phyloP scores from a whole-genome alignment of 2,888 invertebrate genomes.

The Polydrusus tereticollis region DNA sequence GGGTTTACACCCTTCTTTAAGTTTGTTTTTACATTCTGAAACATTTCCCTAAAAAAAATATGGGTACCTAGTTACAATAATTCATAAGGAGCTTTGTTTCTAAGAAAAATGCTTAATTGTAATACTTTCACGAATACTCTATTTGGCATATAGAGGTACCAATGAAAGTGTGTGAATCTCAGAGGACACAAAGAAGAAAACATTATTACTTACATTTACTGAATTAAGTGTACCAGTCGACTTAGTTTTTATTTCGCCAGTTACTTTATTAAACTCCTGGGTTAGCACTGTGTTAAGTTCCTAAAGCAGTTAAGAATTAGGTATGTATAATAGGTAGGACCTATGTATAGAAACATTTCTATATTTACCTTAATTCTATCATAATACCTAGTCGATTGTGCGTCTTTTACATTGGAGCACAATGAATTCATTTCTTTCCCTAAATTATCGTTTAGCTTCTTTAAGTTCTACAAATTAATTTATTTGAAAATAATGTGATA shows the following conservation, averaged over 20 bases:
- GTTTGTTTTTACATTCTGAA: conserved; percentile 19
- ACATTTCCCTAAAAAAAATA: conserved; percentile 37
- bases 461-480: conserved; percentile 37
- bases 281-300: conserved; percentile 33
- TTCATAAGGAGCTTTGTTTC: neutral
- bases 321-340: neutral
- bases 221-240: conserved; percentile 3
- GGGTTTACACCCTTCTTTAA: conserved; percentile 25
- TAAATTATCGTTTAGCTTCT: conserved; percentile 34
- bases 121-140: no score
- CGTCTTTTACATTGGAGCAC: conserved; percentile 20
- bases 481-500: conserved; percentile 24
- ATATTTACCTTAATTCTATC: conserved; percentile 34
- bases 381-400: neutral
- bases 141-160: no score
- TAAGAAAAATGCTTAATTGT: no score
- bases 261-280: conserved; percentile 20
- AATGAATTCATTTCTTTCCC: conserved; percentile 29
- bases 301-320: conserved; percentile 5
- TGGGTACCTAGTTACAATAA: neutral
- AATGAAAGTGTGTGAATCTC: no score
- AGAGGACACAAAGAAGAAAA: neutral
- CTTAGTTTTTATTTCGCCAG: conserved; percentile 1
- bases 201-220: conserved; percentile 21
- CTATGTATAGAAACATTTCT: no score